phyloP scores from a whole-genome alignment of 53 echinoderm and acorn worm genomes.

The Holothuria scabra region DNA sequence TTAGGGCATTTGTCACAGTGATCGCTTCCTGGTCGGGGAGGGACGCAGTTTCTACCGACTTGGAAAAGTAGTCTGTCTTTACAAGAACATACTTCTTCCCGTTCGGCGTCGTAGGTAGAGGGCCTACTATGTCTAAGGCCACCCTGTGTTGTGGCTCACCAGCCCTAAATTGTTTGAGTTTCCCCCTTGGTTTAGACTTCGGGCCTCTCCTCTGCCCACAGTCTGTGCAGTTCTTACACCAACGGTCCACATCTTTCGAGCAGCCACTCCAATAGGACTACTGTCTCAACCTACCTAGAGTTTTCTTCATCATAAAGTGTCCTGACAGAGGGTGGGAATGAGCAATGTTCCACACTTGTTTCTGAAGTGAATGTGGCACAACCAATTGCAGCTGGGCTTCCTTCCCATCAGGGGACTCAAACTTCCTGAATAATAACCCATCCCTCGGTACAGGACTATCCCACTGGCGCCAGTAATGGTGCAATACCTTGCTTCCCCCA shows the following conservation, averaged over 20 bases:
- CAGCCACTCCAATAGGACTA: constrained; percentile 19
- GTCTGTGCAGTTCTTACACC: constrained; percentile 5
- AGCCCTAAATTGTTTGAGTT: neutral
- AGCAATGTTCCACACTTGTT: neutral
- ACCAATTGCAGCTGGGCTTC: constrained; percentile 6
- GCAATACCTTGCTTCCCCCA: constrained; percentile 7
- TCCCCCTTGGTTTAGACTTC: neutral
- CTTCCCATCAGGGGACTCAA: neutral
- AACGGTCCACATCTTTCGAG: constrained; percentile 5
- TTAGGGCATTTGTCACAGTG: neutral
- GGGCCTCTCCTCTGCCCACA: constrained; percentile 18
- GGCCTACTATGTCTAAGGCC: neutral
- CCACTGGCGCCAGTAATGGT: constrained; percentile 26
- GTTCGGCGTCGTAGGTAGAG: neutral
- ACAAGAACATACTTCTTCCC: neutral
- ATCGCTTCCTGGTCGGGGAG: neutral
- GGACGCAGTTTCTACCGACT: neutral
- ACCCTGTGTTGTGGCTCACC: neutral
- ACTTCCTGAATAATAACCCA: neutral
- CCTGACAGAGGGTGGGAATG: constrained; percentile 7
- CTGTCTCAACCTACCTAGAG: neutral
- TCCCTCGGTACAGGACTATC: neutral
- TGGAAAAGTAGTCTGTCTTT: neutral
- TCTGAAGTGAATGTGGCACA: constrained; percentile 4
- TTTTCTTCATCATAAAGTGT: constrained; percentile 16